Evolutionary conservation across 92 coral and sea anemone genomes (phyloP).

Genomic region (Palythoa heliodiscus): DNA sequence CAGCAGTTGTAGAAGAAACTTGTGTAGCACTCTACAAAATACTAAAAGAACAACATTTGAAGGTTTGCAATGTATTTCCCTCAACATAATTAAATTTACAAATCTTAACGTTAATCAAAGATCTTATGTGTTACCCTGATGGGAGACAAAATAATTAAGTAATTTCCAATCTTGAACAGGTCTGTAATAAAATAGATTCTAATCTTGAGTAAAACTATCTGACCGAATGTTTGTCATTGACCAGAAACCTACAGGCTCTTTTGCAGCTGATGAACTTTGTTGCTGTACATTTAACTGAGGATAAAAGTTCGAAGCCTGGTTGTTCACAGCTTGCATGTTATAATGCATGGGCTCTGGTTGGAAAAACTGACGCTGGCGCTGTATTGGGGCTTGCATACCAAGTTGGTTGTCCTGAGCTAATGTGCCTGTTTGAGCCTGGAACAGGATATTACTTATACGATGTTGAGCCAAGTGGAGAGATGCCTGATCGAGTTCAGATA

Average conservation of each 20-base stretch:
- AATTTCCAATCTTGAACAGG: not conserved
- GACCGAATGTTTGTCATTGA: not conserved
- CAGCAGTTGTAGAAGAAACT: not conserved
- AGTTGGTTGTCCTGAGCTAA: not conserved
- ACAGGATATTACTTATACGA: constrained; percentile 30
- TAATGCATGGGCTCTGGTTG: constrained; percentile 19
- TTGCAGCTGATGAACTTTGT: not conserved
- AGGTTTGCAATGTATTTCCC: constrained; percentile 1
- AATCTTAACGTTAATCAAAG: not conserved
- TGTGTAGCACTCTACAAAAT: not conserved
- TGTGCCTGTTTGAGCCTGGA: constrained; percentile 40
- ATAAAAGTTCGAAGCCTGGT: constrained; percentile 2
- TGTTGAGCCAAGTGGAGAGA: constrained; percentile 39
- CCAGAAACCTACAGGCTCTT: constrained; percentile 1
- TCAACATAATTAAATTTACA: not conserved
- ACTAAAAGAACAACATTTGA: not conserved
- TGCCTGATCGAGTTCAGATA: constrained; percentile 25
- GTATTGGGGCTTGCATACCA: constrained; percentile 18
- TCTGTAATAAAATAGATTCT: not conserved
- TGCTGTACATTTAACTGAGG: not conserved
- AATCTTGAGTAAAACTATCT: not conserved
- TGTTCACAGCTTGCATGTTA: not conserved
- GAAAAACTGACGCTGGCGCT: constrained; percentile 1
- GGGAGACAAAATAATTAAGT: not conserved
- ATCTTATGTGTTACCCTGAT: constrained; percentile 2